These are phyloP conservation scores for Orthonevra nobilis DNA, from an alignment of 2,888 invertebrate species.

Conservation along the genomic window DNA sequence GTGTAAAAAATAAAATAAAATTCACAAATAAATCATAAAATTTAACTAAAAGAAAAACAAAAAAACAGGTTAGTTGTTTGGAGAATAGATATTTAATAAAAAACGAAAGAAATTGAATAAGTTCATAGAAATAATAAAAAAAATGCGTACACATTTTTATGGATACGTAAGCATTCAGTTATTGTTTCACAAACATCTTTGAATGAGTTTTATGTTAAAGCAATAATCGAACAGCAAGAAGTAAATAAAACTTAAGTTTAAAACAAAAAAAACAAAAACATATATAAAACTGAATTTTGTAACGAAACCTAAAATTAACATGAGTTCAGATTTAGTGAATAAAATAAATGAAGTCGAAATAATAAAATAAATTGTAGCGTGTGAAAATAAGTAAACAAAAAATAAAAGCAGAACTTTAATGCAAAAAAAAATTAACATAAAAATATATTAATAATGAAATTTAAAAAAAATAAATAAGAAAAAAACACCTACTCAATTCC, in stretches of 20 bases:
- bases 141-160: constrained; percentile 40
- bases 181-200: constrained; percentile 50
- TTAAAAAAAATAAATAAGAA: constrained; percentile 68
- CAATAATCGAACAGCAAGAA: constrained; percentile 55
- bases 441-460: constrained; percentile 66
- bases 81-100: constrained; percentile 59
- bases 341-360: constrained; percentile 23
- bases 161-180: constrained; percentile 51
- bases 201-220: constrained; percentile 66
- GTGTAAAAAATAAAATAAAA: constrained; percentile 52
- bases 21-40: constrained; percentile 38
- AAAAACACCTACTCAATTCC: constrained; percentile 78
- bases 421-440: constrained; percentile 32
- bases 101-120: constrained; percentile 45
- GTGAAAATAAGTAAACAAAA: constrained; percentile 37
- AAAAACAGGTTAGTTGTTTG: constrained; percentile 53
- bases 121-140: constrained; percentile 36
- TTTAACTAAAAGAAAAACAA: constrained; percentile 34
- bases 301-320: constrained; percentile 6
- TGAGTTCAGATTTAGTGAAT: constrained; percentile 27
- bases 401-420: constrained; percentile 28
- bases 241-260: constrained; percentile 29
- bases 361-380: constrained; percentile 31
- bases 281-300: constrained; percentile 46
- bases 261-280: too few relatives aligned